phyloP scores from a whole-genome alignment of 2,888 invertebrate species.

The Andrena minutula region DNA sequence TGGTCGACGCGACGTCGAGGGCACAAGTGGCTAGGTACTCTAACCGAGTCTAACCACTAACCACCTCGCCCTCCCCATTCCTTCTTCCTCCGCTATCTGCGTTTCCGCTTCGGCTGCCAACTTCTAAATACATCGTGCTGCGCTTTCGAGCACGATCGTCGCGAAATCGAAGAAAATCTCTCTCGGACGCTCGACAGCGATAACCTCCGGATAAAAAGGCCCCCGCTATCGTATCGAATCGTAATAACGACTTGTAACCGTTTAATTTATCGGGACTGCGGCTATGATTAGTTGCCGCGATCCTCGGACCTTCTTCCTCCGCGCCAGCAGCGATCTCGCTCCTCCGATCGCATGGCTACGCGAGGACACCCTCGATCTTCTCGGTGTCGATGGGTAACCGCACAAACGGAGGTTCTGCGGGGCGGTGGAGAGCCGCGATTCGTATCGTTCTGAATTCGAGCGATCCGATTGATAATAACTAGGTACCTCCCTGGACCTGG shows the following conservation, averaged over 20 bases:
- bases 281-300: slow-evolving; percentile 53
- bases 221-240: slow-evolving; percentile 6
- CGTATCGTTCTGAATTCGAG: slow-evolving; percentile 25
- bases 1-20: slow-evolving; percentile 45
- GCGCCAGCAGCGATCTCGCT: neutral
- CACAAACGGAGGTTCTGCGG: neutral
- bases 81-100: neutral
- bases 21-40: slow-evolving; percentile 57
- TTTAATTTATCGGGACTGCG: slow-evolving; percentile 43
- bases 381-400: neutral
- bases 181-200: neutral
- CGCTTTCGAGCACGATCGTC: neutral
- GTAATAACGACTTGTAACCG: slow-evolving; percentile 41
- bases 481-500: slow-evolving; percentile 10
- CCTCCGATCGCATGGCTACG: neutral
- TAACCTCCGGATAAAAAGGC: slow-evolving; percentile 18
- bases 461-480: slow-evolving; percentile 42
- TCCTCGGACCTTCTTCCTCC: slow-evolving; percentile 13
- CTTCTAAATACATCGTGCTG: neutral
- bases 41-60: neutral
- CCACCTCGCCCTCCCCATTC: neutral
- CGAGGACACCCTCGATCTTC: slow-evolving; percentile 35
- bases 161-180: neutral
- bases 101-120: neutral
- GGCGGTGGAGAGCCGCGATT: slow-evolving; percentile 4